These are phyloP conservation scores for Triplophysa tibetana DNA, from an alignment of 2,113 vertebrate species.

Conservation along the genomic window DNA sequence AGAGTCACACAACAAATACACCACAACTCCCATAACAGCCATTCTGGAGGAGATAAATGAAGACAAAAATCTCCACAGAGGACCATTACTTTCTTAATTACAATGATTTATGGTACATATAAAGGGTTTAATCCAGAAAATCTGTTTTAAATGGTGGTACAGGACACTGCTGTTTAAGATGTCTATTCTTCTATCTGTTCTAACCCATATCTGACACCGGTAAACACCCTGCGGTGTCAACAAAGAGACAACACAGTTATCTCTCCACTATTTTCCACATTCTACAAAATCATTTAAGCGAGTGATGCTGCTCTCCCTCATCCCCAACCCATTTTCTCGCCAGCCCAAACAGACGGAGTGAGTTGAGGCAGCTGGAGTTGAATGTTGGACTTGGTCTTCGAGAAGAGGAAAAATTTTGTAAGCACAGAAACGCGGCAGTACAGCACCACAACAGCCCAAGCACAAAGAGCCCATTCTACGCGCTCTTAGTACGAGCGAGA, in stretches of 20 bases:
- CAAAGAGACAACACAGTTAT: background rate
- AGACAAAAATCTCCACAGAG: slow-evolving; percentile 50
- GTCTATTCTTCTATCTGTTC: slow-evolving; percentile 6
- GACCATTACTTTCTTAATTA: slow-evolving; percentile 51
- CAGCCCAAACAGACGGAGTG: slow-evolving; percentile 4
- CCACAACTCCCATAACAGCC: slow-evolving; percentile 20
- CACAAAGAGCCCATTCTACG: slow-evolving; percentile 62
- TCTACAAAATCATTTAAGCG: background rate
- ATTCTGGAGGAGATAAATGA: slow-evolving; percentile 50
- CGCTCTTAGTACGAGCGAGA: slow-evolving; percentile 29
- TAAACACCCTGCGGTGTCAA: too few species aligned
- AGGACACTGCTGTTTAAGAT: slow-evolving; percentile 11
- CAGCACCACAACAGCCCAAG: slow-evolving; percentile 29
- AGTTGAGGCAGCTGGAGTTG: slow-evolving; percentile 42
- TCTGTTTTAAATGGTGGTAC: slow-evolving; percentile 40
- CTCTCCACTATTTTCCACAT: background rate
- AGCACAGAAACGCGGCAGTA: slow-evolving; percentile 48
- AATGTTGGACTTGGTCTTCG: slow-evolving; percentile 40
- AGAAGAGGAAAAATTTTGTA: slow-evolving; percentile 57
- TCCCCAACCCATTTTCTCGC: slow-evolving; percentile 7
- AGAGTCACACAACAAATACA: slow-evolving; percentile 36
- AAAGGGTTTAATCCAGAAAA: slow-evolving; percentile 55
- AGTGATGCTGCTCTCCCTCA: background rate
- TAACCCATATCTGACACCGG: background rate
- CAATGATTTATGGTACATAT: slow-evolving; percentile 8